Base-by-base conservation (phyloP, 2,113 vertebrate species). In the Spermophilus dauricus region DNA sequence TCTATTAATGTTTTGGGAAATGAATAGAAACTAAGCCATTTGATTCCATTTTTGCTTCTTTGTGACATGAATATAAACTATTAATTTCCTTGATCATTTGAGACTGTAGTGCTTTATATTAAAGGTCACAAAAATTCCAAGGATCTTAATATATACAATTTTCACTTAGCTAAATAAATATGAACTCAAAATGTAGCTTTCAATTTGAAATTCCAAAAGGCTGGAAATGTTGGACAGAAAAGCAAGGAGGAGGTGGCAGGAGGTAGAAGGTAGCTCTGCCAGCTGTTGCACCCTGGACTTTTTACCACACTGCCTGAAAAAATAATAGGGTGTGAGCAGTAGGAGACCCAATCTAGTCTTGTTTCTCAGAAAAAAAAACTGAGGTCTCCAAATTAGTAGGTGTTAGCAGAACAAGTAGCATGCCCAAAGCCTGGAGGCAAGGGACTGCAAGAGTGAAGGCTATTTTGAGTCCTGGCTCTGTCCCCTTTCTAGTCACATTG, bases 101-200 rank as follows among this genome's bases (percentile, higher is more conserved):
- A 91, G 48, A 72, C 26, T 70, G 63, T 34, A 61, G 72, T 86
- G 72, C 51, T 93, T 93, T 97, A 73, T 91, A 73, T 32, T 82
- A 83, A 94, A 94, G 7, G 48, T 89, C 53, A 51, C 28, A 61
- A 85, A 90, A 81, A 76, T 91, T 37, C 75, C 37, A 72, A 93
- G 45, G 70, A 78, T 65, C 48, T 76, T 75, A 89, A 72, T 89
- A n/a, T 61, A 51, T 69, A 86, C 8, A 48, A 69, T 94, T 96
- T 83, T 84, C 61, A 63, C 70, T 91, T 94, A 81, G 72, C 39
- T 93, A 86, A 93, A 75, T 56, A 82, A 94, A 95, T 75, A 67
- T 28, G n/a, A 91, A 85, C 61, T 88, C 51, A 91, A 83, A 80
- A 73, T 77, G 18, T 37, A 90, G 24, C 70, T 94, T 81, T 20